Base-by-base conservation (phyloP, 2,797 vertebrate genomes). In the Diplodus sargus region DNA sequence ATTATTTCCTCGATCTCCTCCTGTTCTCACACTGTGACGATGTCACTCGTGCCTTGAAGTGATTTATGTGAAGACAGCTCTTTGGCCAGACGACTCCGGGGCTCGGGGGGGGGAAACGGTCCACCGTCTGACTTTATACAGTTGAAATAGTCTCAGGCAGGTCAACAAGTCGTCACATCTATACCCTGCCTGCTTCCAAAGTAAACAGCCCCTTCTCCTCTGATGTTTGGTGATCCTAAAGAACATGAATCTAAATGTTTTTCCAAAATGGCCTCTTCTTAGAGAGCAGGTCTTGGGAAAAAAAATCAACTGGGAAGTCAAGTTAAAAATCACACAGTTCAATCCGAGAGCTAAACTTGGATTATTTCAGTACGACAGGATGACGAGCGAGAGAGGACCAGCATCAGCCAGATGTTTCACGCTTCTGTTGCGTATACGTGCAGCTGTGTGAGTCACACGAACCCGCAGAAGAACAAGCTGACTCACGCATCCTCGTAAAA, bases 121-220 rank as follows among this genome's bases (percentile, higher is more conserved):
- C 47, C 59, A 23, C 47, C 4, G 30, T 20, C 56, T 12, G 45
- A 25, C 42, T 72, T 59, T 34, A 53, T 63, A 57, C 15, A 64
- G 59, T 67, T 82, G 70, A 82, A 87, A 84, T 61, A 86, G 73
- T 66, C 43, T 42, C 53, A 70, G 47, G 12, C 71, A 59, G 86
- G 85, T 89, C 85, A 89, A 87, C 76, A 87, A 85, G 90, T 78
- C 79, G 87, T 74, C 49, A 67, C 49, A 63, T 78, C 84, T 66
- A 57, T 65, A 42, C 43, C 28, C 58, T 10, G 49, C 64, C 58
- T 64, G 4, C 22, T 9, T 85, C 88, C 79, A 90, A 85, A 88
- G 63, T 81, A 85, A 92, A 91, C 77, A 86, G 58, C 60, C 47
- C 34, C 7, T 70, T 70, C 45, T 69, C 79, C 75, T 68, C 63